phyloP scores from a whole-genome alignment of 1,140 invertebrate species.

The Grapholita molesta region DNA sequence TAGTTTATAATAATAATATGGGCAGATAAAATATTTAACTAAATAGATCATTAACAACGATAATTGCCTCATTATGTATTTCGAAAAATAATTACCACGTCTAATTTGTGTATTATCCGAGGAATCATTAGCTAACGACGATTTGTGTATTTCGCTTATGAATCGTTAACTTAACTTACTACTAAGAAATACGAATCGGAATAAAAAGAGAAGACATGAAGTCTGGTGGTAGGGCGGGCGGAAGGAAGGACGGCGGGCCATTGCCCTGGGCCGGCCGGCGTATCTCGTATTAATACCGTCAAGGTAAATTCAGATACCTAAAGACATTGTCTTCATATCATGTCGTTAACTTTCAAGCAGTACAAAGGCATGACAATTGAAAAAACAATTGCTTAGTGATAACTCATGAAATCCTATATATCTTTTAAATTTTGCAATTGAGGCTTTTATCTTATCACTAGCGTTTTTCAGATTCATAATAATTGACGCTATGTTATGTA shows the following conservation, averaged over 20 bases:
- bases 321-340: not conserved
- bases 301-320: conserved; percentile 1
- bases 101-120: not conserved
- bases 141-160: not conserved
- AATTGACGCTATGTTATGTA: not conserved
- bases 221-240: conserved; percentile 26
- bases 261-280: conserved; percentile 34
- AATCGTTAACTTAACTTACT: not conserved
- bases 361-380: not conserved
- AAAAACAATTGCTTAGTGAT: not conserved
- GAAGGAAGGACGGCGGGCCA: conserved; percentile 58
- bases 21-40: not conserved
- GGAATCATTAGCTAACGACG: not conserved
- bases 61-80: not conserved
- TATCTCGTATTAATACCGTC: conserved; percentile 13
- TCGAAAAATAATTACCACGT: not conserved
- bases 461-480: not conserved
- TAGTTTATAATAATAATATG: not conserved
- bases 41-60: not conserved
- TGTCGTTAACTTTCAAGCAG: conserved; percentile 5
- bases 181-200: not conserved
- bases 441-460: not conserved
- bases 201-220: not conserved
- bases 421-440: not conserved
- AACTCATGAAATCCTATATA: not conserved